Evolutionary conservation across 2,113 vertebrate species (phyloP), one percentile per base, ranked within the genome.

Genomic region (Elephantulus edwardii): DNA sequence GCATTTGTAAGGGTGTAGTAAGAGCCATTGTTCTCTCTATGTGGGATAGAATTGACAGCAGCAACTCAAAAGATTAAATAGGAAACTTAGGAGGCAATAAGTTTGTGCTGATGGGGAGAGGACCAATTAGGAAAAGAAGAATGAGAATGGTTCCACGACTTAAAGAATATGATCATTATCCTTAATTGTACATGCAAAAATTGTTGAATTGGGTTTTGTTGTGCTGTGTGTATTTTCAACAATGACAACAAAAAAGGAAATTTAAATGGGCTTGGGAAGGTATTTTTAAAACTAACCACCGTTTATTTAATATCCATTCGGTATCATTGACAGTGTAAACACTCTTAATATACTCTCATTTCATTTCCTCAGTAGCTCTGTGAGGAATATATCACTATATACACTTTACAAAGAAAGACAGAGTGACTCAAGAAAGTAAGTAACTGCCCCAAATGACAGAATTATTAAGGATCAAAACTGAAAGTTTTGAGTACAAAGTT

Each of bases 271-370:
- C 54, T 83, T 75, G 35, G 33, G 68, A 81, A 70, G 71, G 44
- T 83, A 22, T 30, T 70, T 92, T 80, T 56, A 80, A 62, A 81
- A n/a, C 60, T 48, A 58, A n/a, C 38, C 84, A 5, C 50, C 78
- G n/a, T 44, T 89, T 71, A 76, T 48, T 64, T 83, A 92, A 60
- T 80, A 84, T 40, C 26, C 38, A 30, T 58, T 86, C 44, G 42
- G 19, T 87, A 3, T 80, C 60, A 62, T 68, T 20, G 54, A 24
- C 26, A 42, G 19, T 26, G 6, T 42, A 30, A 20, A n/a, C 58
- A 60, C 4, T 91, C 20, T 20, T 19, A 35, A 42, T 28, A 24
- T 86, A n/a, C 6, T 71, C 28, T 54, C 35, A 30, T 76, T 71
- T 79, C 80, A 50, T 38, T 11, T 64, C 33, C n/a, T 82, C n/a